phyloP scores from a whole-genome alignment of 2,888 invertebrate species.

The Drosophila mimetica region DNA sequence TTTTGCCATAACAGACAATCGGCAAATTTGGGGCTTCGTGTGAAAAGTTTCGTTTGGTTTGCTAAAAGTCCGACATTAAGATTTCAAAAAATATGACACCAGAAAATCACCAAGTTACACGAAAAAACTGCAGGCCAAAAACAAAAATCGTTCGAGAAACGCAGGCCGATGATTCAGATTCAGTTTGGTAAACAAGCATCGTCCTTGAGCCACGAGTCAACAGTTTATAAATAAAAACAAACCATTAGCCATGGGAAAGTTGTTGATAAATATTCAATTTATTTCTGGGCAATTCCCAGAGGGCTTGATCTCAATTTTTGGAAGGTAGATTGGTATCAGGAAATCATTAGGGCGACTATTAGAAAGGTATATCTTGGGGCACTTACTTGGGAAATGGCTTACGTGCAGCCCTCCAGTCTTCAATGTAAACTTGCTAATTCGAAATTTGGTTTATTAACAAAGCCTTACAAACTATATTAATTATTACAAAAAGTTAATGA shows the following conservation, averaged over 20 bases:
- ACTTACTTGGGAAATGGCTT: background rate
- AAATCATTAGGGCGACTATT: conserved; percentile 14
- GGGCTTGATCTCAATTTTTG: conserved; percentile 22
- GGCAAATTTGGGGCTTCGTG: conserved; percentile 63
- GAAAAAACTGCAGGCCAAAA: conserved; percentile 17
- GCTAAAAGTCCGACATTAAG: conserved; percentile 49
- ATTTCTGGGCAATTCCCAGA: conserved; percentile 24
- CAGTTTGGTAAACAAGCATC: conserved; percentile 24
- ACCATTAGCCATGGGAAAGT: conserved; percentile 41
- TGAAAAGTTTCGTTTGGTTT: conserved; percentile 64
- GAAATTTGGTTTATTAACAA: conserved; percentile 6
- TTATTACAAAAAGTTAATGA: conserved; percentile 8
- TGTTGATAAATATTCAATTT: conserved; percentile 39
- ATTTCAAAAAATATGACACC: conserved; percentile 37
- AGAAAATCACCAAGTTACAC: conserved; percentile 30
- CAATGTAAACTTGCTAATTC: background rate
- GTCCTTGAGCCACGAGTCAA: conserved; percentile 29
- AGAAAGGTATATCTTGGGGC: conserved; percentile 6
- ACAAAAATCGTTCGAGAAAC: conserved; percentile 13
- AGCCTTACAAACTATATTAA: conserved; percentile 1
- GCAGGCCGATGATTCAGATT: conserved; percentile 33
- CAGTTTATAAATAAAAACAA: conserved; percentile 42
- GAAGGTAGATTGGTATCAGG: conserved; percentile 5
- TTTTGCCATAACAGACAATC: conserved; percentile 51
- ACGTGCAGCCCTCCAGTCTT: background rate